Percentiles rank a stretch among this genome's conserved stretches.
These are phyloP conservation scores for Heliconius hortense DNA, from an alignment of 2,888 invertebrate species.

Conservation along the genomic window DNA sequence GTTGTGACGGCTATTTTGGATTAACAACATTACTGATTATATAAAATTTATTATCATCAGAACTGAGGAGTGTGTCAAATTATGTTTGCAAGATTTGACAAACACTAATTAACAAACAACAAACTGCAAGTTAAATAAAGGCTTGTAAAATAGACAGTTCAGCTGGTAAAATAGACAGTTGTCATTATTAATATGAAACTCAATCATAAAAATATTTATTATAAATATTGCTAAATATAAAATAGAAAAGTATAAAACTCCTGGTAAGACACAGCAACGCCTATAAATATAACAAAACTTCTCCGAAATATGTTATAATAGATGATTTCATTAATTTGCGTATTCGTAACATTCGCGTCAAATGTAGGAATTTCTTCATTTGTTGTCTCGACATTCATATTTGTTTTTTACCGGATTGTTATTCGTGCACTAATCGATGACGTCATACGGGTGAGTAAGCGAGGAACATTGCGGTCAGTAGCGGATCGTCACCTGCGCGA, in stretches of 20 bases:
- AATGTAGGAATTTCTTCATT: constrained; percentile 41
- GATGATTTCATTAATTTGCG: constrained; percentile 46
- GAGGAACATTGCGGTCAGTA: constrained; percentile 51
- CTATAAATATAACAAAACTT: constrained; percentile 33
- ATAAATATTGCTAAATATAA: neutral
- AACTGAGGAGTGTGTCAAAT: no score
- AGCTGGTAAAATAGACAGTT: neutral
- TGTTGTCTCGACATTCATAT: constrained; percentile 44
- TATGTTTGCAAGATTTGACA: no score
- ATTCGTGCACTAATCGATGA: constrained; percentile 73
- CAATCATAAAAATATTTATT: neutral
- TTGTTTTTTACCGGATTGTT: constrained; percentile 65
- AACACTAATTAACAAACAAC: no score
- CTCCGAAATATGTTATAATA: constrained; percentile 25
- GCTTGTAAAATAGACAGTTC: neutral
- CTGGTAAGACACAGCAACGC: neutral
- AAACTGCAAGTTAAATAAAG: neutral
- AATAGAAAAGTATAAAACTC: neutral
- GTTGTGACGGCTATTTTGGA: no score
- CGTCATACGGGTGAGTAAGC: constrained; percentile 74
- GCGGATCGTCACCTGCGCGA: constrained; percentile 24
- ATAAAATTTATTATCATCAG: no score
- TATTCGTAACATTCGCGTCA: constrained; percentile 49
- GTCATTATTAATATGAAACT: neutral
- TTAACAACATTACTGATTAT: no score